A percentile compares a stretch with the other conserved stretches of the same genome.
Conservation (phyloP, 2,888 invertebrate species). For the Melangyna quadrimaculata region DNA sequence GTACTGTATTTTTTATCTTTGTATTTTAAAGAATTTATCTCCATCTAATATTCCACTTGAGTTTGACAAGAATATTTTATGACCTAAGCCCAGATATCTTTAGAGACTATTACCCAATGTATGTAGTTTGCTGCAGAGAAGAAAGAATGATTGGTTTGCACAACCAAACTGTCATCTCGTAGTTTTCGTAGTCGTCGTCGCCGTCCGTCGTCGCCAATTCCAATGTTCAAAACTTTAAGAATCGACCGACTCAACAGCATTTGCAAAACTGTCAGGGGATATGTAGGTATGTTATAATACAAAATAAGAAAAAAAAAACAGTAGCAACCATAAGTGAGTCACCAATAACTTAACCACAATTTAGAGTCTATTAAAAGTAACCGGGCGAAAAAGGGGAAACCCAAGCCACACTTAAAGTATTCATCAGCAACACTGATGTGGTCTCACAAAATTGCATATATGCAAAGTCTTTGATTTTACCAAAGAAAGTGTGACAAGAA, state of each 20-base stretch:
- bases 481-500: conserved; percentile 55
- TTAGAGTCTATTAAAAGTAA: background rate
- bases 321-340: conserved; percentile 26
- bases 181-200: background rate
- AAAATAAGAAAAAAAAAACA: background rate
- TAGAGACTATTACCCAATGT: conserved; percentile 13
- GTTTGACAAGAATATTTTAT: conserved; percentile 58
- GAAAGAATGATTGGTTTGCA: conserved; percentile 27
- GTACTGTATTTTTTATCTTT: background rate
- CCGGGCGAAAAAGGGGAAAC: background rate
- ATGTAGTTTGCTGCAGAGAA: background rate
- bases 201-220: background rate
- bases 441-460: background rate
- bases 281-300: conserved; percentile 11
- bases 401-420: background rate
- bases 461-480: conserved; percentile 14
- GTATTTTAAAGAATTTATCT: conserved; percentile 19
- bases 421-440: background rate
- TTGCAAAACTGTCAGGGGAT: background rate
- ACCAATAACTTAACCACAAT: conserved; percentile 19
- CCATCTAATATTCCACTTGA: conserved; percentile 28
- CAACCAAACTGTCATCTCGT: conserved; percentile 21
- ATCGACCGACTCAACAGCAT: background rate
- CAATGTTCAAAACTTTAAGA: conserved; percentile 20
- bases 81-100: conserved; percentile 25